phyloP scores from a whole-genome alignment of 2,113 vertebrate genomes.

The Dascyllus trimaculatus region DNA sequence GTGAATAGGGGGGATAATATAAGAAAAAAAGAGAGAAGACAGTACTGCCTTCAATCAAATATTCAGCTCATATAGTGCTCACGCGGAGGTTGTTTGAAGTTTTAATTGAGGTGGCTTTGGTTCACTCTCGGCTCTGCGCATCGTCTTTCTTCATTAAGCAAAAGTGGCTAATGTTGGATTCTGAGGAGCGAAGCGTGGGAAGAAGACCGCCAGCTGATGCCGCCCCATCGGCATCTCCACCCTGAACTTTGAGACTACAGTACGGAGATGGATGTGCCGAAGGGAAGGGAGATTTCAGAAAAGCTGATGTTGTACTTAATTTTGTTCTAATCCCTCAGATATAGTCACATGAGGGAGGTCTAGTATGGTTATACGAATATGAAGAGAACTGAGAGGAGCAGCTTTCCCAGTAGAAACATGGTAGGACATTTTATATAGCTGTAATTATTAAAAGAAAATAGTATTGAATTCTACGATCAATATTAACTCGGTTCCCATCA shows the following conservation, averaged over 20 bases:
- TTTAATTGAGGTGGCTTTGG: constrained; percentile 80
- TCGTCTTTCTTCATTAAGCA: constrained; percentile 63
- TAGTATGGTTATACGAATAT: constrained; percentile 10
- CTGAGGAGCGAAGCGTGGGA: constrained; percentile 60
- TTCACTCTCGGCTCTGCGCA: constrained; percentile 57
- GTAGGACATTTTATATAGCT: not conserved
- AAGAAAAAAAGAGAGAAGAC: not conserved
- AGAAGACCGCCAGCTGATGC: constrained; percentile 16
- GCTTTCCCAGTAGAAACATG: constrained; percentile 1
- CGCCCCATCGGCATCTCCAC: constrained; percentile 28
- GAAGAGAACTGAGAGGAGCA: constrained; percentile 30
- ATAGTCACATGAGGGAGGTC: constrained; percentile 26
- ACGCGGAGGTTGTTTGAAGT: constrained; percentile 66
- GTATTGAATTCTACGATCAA: not conserved
- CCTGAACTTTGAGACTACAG: constrained; percentile 51
- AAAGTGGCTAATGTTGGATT: constrained; percentile 57
- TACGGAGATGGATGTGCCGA: constrained; percentile 4
- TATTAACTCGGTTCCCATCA: not conserved
- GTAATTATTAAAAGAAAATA: not conserved
- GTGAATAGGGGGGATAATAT: constrained; percentile 15
- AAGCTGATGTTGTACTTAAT: constrained; percentile 35
- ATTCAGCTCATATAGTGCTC: constrained; percentile 56
- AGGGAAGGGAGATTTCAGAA: not conserved
- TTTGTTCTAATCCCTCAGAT: constrained; percentile 36
- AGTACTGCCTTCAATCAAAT: constrained; percentile 57